These are phyloP conservation scores for Villa cingulata DNA, from an alignment of 2,888 invertebrate species.

Conservation along the genomic window DNA sequence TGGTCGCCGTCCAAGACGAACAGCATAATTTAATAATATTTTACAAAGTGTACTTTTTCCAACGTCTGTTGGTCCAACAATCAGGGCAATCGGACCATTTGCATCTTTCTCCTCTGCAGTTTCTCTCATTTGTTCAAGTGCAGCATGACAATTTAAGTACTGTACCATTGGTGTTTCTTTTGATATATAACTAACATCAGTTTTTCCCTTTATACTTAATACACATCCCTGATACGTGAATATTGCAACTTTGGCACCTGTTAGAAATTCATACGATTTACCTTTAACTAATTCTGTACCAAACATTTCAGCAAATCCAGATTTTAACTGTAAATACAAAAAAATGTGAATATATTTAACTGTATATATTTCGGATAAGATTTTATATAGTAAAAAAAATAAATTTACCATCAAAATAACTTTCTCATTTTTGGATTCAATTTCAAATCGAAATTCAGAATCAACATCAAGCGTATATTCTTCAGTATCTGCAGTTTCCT, in stretches of 20 bases:
- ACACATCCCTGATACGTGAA: conserved; percentile 94
- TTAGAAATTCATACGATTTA: conserved; percentile 76
- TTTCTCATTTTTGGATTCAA: conserved; percentile 75
- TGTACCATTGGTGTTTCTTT: conserved; percentile 94
- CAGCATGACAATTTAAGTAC: conserved; percentile 91
- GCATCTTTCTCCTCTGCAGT: conserved; percentile 61
- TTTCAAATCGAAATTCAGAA: conserved; percentile 87
- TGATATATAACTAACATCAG: conserved; percentile 87
- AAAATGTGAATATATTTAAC: not conserved
- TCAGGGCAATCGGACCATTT: conserved; percentile 73
- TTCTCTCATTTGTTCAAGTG: conserved; percentile 76
- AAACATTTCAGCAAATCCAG: conserved; percentile 89
- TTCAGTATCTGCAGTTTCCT: conserved; percentile 16
- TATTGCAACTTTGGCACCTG: conserved; percentile 88
- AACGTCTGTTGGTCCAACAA: conserved; percentile 91
- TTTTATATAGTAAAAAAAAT: not conserved
- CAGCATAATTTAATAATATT: conserved; percentile 88
- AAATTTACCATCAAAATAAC: conserved; percentile 55
- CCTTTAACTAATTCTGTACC: conserved; percentile 91
- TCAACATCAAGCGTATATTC: conserved; percentile 79
- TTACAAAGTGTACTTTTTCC: conserved; percentile 88
- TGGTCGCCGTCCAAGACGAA: conserved; percentile 74
- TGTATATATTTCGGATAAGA: not conserved
- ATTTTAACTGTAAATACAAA: conserved; percentile 51
- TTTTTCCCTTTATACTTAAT: conserved; percentile 71